Conservation (phyloP, 2,797 vertebrate genomes). For the Chelonia mydas region DNA sequence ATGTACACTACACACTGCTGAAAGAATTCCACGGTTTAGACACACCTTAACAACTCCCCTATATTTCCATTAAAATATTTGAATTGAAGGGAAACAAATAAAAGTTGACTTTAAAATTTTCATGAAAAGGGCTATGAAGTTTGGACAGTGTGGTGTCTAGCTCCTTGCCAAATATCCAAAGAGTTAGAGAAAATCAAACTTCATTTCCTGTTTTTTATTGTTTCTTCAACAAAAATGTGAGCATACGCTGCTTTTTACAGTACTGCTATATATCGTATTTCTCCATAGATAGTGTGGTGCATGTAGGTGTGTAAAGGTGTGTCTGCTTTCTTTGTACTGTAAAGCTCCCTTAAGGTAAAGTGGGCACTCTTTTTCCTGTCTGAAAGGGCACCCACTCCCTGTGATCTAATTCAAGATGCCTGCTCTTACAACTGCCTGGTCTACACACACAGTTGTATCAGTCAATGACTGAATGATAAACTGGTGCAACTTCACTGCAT, state of each 20-base stretch:
- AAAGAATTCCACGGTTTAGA: not conserved
- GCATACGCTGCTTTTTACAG: not conserved
- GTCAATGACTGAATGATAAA: not conserved
- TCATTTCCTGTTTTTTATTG: not conserved
- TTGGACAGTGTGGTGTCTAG: not conserved
- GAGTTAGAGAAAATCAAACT: not conserved
- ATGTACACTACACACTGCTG: not conserved
- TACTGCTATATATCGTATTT: not conserved
- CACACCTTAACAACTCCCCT: not conserved
- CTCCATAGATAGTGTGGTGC: not conserved
- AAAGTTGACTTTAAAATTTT: not conserved
- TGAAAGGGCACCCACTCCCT: not conserved
- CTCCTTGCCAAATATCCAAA: not conserved
- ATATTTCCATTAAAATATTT: not conserved
- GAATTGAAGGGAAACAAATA: not conserved
- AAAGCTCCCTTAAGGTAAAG: not conserved
- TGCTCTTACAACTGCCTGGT: not conserved
- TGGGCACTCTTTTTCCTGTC: not conserved
- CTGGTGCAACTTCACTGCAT: not conserved
- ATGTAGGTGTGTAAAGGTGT: not conserved
- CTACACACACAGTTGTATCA: not conserved
- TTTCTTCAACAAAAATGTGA: not conserved
- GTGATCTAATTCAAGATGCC: not conserved
- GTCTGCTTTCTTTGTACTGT: not conserved
- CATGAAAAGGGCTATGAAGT: not conserved